phyloP scores from a whole-genome alignment of 2,113 vertebrate species.

The Orientallactaga bullata region DNA sequence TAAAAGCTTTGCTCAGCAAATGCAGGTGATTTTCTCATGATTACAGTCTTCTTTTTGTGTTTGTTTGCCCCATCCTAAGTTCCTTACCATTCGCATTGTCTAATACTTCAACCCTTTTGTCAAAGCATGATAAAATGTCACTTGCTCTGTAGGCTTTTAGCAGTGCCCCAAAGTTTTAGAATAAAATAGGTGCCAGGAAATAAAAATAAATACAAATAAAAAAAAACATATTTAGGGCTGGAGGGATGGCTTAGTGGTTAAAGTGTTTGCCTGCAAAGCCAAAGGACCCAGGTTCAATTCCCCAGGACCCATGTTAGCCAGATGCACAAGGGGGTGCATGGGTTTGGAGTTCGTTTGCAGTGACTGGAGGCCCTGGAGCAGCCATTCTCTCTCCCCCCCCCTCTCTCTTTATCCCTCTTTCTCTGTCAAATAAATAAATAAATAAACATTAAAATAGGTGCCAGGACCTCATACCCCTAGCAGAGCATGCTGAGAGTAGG shows the following conservation, averaged over 20 bases:
- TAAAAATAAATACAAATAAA: too few relatives aligned
- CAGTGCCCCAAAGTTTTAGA: neutral
- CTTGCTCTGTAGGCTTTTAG: neutral
- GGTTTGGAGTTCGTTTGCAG: too few relatives aligned
- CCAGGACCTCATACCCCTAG: neutral
- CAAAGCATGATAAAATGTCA: conserved; percentile 32
- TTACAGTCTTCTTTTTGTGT: conserved; percentile 31
- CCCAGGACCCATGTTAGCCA: too few relatives aligned
- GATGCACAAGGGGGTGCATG: too few relatives aligned
- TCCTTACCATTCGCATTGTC: neutral
- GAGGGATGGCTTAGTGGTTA: too few relatives aligned
- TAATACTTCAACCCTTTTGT: neutral
- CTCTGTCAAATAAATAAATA: too few relatives aligned
- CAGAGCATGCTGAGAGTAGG: neutral
- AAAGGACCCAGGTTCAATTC: too few relatives aligned
- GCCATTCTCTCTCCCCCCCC: too few relatives aligned
- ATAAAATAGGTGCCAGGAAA: neutral
- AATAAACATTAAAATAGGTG: neutral
- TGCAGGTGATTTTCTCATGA: conserved; percentile 12
- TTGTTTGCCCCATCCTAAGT: conserved; percentile 33
- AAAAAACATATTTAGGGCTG: too few relatives aligned
- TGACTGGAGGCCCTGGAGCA: too few relatives aligned
- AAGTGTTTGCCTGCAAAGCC: too few relatives aligned
- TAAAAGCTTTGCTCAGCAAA: conserved; percentile 42
- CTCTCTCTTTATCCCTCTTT: too few relatives aligned